A percentile compares a stretch with the other conserved stretches of the same genome.
These are phyloP conservation scores for Agriopis marginaria DNA, from an alignment of 2,888 invertebrate genomes.

Conservation along the genomic window DNA sequence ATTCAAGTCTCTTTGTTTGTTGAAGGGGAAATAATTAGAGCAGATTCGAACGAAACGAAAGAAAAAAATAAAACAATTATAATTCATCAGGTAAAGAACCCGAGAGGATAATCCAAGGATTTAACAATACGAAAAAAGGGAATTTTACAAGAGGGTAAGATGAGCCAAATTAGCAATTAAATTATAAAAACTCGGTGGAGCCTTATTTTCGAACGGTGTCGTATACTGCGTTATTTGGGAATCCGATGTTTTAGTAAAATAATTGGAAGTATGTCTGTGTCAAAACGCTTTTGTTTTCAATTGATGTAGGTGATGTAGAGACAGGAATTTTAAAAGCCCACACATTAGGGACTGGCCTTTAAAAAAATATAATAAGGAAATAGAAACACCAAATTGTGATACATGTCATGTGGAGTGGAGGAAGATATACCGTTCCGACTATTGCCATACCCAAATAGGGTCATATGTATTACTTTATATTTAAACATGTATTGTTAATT, in stretches of 20 bases:
- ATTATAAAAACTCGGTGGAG: conserved; percentile 64
- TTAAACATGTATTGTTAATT: too few species aligned
- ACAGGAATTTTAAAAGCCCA: too few species aligned
- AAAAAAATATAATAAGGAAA: too few species aligned
- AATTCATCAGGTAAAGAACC: conserved; percentile 75
- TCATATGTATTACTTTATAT: too few species aligned
- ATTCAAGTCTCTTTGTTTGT: conserved; percentile 67
- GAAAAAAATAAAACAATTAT: conserved; percentile 72
- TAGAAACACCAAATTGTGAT: too few species aligned
- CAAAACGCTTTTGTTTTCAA: too few species aligned
- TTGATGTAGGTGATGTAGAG: not conserved
- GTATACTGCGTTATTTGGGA: conserved; percentile 63
- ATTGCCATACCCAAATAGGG: too few species aligned
- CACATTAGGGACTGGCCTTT: too few species aligned
- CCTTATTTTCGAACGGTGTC: conserved; percentile 69
- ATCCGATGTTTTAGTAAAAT: conserved; percentile 48
- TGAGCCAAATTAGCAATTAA: conserved; percentile 81
- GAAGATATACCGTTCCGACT: too few species aligned
- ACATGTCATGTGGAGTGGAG: too few species aligned
- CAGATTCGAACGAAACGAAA: conserved; percentile 67
- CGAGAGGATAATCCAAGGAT: conserved; percentile 65
- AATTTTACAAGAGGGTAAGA: conserved; percentile 56
- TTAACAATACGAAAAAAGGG: conserved; percentile 68
- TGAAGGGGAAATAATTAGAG: conserved; percentile 81
- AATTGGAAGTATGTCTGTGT: conserved; percentile 36